These are phyloP conservation scores for Neodiprion lecontei DNA, from an alignment of 1,140 invertebrate species.

Conservation along the genomic window DNA sequence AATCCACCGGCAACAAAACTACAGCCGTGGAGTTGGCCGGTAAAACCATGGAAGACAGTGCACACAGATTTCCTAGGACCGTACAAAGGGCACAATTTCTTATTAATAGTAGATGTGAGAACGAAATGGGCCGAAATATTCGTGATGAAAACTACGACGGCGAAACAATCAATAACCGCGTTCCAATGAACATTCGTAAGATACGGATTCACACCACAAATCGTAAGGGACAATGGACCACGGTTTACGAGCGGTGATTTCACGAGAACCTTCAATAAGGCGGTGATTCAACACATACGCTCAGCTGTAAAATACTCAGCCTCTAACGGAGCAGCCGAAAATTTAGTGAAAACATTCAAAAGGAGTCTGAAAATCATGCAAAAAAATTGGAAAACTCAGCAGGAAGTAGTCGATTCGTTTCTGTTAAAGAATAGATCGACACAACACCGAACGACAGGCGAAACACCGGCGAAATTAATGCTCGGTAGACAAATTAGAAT, in stretches of 20 bases:
- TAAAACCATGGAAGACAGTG: conserved; percentile 30
- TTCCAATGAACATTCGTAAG: conserved; percentile 32
- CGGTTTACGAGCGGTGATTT: conserved; percentile 39
- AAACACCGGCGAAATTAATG: conserved; percentile 43
- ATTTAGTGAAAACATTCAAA: conserved; percentile 53
- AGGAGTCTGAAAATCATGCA: conserved; percentile 41
- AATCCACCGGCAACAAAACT: conserved; percentile 12
- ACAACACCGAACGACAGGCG: conserved; percentile 32
- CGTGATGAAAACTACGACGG: conserved; percentile 24
- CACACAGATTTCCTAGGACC: conserved; percentile 43
- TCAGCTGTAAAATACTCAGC: conserved; percentile 37
- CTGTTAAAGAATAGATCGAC: conserved; percentile 15
- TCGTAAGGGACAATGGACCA: conserved; percentile 40
- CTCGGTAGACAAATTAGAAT: conserved; percentile 46
- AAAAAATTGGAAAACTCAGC: conserved; percentile 19
- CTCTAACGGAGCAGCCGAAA: conserved; percentile 46
- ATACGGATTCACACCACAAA: conserved; percentile 32
- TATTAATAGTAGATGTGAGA: conserved; percentile 39
- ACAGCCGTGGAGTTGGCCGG: conserved; percentile 17
- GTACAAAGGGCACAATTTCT: conserved; percentile 25
- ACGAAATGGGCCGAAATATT: conserved; percentile 43
- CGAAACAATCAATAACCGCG: conserved; percentile 27
- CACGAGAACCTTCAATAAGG: conserved; percentile 21
- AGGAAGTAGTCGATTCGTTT: conserved; percentile 2
- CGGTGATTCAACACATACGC: conserved; percentile 31